Base-by-base conservation (phyloP, 1,140 invertebrate genomes). In the Rhyzopertha dominica region DNA sequence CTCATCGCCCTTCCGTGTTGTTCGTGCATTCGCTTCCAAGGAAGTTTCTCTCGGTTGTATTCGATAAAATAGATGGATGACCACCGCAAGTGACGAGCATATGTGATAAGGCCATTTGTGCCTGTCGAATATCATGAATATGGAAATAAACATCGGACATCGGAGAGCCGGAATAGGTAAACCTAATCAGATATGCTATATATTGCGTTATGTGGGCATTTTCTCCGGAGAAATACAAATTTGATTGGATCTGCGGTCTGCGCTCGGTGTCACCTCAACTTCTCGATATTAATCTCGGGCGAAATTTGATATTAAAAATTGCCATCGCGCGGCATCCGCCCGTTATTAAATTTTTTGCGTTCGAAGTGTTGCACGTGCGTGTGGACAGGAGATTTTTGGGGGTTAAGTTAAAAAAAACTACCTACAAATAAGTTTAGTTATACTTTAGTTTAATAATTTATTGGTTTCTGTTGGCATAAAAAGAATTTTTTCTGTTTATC, bases 171-270 rank as follows among this genome's bases (percentile, higher is more conserved):
- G 26, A 34, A 47, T 40, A 47, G 34, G 23, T 30, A 24, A 47
- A 40, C 45, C 40, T 36, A 47, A 47, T 40, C 35, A 47, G 23
- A 41, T 30, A 24, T 22, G 38, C 41, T 40, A 47, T 47, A 36
- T 40, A 25, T 29, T 41, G 24, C 23, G 37, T 44, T 42, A 44
- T 49, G 39, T 34, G 43, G 45, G 46, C 51, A 58, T 58, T 58
- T 61, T 56, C 58, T 61, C 58, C 43, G 37, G 58, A 61, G 58
- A 58, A 58, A 61, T 61, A 56, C 56, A 54, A 58, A 61, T 61
- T 58, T 61, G 58, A 61, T 61, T 61, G 56, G 58, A 58, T 58
- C 41, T 40, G 20, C 10, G 22, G 54, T 53, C 54, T 44, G 50
- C 40, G 26, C 20, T 24, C 22, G 36, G 17, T 38, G 10, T 24